These are phyloP conservation scores for Aplidium turbinatum DNA, from an alignment of 23 tunicate genomes.

Conservation along the genomic window DNA sequence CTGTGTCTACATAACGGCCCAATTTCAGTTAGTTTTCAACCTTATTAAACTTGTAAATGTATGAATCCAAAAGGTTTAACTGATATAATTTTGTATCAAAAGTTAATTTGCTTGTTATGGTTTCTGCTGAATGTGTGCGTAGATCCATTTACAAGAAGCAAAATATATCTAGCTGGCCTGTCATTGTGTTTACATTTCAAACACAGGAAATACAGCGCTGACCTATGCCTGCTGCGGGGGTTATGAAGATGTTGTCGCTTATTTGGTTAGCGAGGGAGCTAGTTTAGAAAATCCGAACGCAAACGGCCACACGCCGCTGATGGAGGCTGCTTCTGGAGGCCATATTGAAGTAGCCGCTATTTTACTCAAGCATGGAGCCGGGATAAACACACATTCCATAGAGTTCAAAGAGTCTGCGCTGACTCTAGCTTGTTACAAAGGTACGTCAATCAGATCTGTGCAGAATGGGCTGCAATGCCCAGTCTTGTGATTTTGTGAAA, in stretches of 20 bases:
- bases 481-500: not conserved
- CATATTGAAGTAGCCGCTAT: slow-evolving; percentile 84
- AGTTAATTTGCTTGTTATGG: no score
- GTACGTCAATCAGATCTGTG: slow-evolving; percentile 3
- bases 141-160: not conserved
- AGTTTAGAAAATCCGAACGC: slow-evolving; percentile 87
- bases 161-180: no score
- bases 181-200: no score
- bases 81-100: no score
- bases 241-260: slow-evolving; percentile 66
- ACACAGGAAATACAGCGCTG: slow-evolving; percentile 96
- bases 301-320: slow-evolving; percentile 97
- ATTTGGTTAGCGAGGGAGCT: slow-evolving; percentile 78
- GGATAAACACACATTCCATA: slow-evolving; percentile 88
- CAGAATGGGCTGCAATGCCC: no score
- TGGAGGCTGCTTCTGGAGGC: slow-evolving; percentile 99
- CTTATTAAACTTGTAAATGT: no score
- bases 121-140: no score
- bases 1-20: no score
- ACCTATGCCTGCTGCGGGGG: slow-evolving; percentile 98
- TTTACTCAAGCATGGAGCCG: slow-evolving; percentile 84
- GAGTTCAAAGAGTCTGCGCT: slow-evolving; percentile 97
- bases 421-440: slow-evolving; percentile 97
- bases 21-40: no score
- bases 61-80: no score